Evolutionary conservation across 1,140 invertebrate genomes (phyloP), one percentile per base, ranked within the genome.

Genomic region (Branchinecta lynchi): DNA sequence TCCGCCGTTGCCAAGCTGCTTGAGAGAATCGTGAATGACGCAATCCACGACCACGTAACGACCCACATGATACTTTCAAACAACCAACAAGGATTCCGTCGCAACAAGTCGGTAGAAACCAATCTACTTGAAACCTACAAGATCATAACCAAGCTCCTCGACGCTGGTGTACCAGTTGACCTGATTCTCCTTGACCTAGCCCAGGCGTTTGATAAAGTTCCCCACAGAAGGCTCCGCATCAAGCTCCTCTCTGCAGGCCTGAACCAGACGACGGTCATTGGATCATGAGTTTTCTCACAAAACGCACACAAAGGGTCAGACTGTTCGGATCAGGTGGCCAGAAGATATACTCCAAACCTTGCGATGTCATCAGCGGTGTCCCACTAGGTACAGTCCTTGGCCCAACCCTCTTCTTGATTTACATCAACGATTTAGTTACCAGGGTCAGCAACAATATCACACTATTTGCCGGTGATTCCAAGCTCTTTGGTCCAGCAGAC

Each of bases 331-430:
- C 46, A 51, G 46, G 46, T 51, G 46, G 46, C n/a, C 46, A 51
- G 46, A 51, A 6, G 51, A 60, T 60, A 60, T 60, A 60, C 17
- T 15, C 51, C 1, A 3, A 60, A 12, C 51, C 17, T 60, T 60
- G 51, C 51, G 51, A 60, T 60, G 17, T 60, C 12, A 60, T 60
- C 51, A 6, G 51, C 6, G 51, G 51, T 60, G 51, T 60, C 51
- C 51, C 51, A 60, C 51, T 3, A 60, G 51, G 51, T 60, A 60
- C 51, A 60, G 51, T 60, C 51, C 51, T 60, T 60, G 51, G 51
- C 51, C 51, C 51, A 60, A 60, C 51, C 51, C 51, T 60, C 51
- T 60, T 20, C 51, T n/a, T 60, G 51, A 60, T 60, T 60, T 60
- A 60, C 51, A 60, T 60, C 2, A 60, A 60, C 51, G 6, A 60